phyloP scores from a whole-genome alignment of 1,140 invertebrate genomes.

The Trichonephila clavipes region DNA sequence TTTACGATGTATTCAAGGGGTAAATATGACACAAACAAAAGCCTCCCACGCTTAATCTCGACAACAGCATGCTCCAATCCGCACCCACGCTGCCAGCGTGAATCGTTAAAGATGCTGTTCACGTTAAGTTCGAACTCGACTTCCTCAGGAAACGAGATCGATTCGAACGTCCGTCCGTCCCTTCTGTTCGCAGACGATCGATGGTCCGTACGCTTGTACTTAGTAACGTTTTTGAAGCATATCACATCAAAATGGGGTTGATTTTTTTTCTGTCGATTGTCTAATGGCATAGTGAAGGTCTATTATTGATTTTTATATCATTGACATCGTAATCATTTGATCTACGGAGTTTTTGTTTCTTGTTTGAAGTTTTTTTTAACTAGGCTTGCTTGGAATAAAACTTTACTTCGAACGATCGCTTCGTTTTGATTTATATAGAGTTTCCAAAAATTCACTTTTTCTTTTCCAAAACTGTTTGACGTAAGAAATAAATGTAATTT shows the following conservation, averaged over 20 bases:
- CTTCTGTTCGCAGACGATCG: conserved; percentile 14
- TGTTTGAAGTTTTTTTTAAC: not conserved
- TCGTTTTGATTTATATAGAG: too few species aligned
- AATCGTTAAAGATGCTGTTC: not conserved
- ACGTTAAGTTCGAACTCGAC: conserved; percentile 9
- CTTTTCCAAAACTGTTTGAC: too few species aligned
- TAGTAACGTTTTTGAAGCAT: conserved; percentile 32
- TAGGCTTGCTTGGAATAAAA: too few species aligned
- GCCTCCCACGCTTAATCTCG: not conserved
- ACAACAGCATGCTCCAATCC: not conserved
- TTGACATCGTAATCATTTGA: not conserved
- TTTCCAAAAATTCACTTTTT: too few species aligned
- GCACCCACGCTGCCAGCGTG: conserved; percentile 5
- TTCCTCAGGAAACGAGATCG: conserved; percentile 27
- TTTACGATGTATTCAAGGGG: conserved; percentile 3
- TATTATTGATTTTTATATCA: not conserved
- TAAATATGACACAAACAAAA: conserved; percentile 4
- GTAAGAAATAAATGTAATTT: too few species aligned
- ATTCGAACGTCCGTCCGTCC: conserved; percentile 11
- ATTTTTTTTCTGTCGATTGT: not conserved
- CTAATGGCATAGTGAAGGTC: not conserved
- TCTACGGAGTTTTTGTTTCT: not conserved
- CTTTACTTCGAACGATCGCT: too few species aligned
- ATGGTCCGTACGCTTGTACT: conserved; percentile 19
- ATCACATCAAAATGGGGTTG: not conserved